Evolutionary conservation across 2,888 invertebrate genomes (phyloP).

Genomic region (Anoplius nigerrimus): DNA sequence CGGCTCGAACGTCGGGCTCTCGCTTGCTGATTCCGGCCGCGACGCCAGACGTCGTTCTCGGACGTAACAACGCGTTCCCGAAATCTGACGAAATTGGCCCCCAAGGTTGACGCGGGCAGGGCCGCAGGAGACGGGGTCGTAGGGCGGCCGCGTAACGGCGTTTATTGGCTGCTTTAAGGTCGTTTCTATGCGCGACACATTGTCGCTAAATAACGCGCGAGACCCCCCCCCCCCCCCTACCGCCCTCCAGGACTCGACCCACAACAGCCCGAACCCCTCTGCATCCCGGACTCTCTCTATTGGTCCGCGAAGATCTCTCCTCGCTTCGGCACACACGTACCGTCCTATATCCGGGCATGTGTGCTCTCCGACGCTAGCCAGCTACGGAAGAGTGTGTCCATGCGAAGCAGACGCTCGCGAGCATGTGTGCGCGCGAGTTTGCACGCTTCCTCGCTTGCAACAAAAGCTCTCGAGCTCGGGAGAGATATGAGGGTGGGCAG

Average conservation of each 20-base stretch:
- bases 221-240: constrained; percentile 14
- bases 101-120: constrained; percentile 43
- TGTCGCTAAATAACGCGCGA: constrained; percentile 73
- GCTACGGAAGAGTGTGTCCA: constrained; percentile 25
- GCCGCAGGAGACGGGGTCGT: constrained; percentile 29
- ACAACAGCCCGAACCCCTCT: constrained; percentile 4
- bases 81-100: constrained; percentile 75
- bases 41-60: constrained; percentile 63
- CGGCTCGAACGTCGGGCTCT: no score
- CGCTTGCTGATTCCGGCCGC: constrained; percentile 70
- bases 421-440: constrained; percentile 18
- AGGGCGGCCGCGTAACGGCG: constrained; percentile 66
- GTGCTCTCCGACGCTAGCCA: constrained; percentile 11
- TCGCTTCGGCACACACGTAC: constrained; percentile 12
- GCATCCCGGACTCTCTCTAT: background rate
- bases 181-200: constrained; percentile 76
- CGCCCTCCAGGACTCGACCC: background rate
- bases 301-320: constrained; percentile 17
- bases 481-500: constrained; percentile 47
- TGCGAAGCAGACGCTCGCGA: constrained; percentile 9
- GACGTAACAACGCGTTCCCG: constrained; percentile 74
- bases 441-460: constrained; percentile 21
- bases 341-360: constrained; percentile 18
- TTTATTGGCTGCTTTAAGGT: constrained; percentile 76
- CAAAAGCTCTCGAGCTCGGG: constrained; percentile 46